Base-by-base conservation (phyloP, 2,113 vertebrate genomes). In the Tetraodon nigroviridis region DNA sequence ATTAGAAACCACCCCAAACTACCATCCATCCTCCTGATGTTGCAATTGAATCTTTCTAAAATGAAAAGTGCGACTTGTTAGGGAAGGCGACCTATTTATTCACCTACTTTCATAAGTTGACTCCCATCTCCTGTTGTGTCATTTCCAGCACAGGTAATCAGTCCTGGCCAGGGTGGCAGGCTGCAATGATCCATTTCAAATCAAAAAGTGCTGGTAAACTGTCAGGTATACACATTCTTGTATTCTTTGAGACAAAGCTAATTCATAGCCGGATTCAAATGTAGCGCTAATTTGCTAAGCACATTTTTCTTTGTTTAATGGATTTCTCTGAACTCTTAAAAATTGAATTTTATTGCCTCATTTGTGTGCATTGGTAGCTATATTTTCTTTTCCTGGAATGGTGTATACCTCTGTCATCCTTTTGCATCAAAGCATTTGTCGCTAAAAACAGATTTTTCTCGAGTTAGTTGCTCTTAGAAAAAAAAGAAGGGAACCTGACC, bases 41-140 rank as follows among this genome's bases (percentile, higher is more conserved):
- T 48, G 32, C 48, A 53, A 80, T 75, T 63, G 69, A 83, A 84
- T 37, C 78, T 75, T 44, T 73, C 59, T 71, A 52, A 69, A 64
- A 21, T 62, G 51, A 74, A 69, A 76, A 74, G 58, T 61, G 50
- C 53, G 45, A 69, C 16, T n/a, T 69, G 64, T 45, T 22, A 42
- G 75, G 48, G 44, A 80, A 83, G 73, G 60, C 83, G 80, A 82
- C 84, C 86, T 71, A 82, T 76, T 86, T 87, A 78, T 58, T 49
- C 78, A 66, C 74, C 75, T 78, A 73, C 78, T 81, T 49, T 55
- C 51, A 58, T 53, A 61, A 70, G 65, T 71, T 67, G 80, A 77
- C 73, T 83, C 76, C 79, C 40, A 61, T 79, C 78, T 78, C 56
- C 76, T 64, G 64, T 61, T 67, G 57, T 84, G 76, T 73, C 76